Evolutionary conservation across 1,140 invertebrate species (phyloP).

Genomic region (Steinernema feltiae): DNA sequence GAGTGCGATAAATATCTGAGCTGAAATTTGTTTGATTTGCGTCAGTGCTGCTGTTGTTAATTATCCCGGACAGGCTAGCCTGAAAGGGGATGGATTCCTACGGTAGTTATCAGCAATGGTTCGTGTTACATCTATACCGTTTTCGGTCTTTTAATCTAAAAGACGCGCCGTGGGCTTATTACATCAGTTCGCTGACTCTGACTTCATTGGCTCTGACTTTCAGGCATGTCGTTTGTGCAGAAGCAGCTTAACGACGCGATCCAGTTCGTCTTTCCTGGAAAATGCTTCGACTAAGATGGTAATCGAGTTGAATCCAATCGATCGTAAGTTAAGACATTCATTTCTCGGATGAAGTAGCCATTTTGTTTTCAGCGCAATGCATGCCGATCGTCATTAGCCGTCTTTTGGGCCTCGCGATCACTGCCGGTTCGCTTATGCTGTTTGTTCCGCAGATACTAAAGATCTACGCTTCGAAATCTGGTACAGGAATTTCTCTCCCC

Average conservation of each 20-base stretch:
- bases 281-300: conserved; percentile 54
- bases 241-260: conserved; percentile 33
- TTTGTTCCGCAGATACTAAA: conserved; percentile 56
- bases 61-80: too few species aligned
- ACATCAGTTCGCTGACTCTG: background rate
- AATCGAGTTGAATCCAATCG: conserved; percentile 48
- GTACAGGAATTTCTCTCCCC: conserved; percentile 49
- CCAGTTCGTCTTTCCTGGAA: conserved; percentile 48
- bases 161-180: background rate
- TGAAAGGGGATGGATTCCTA: too few species aligned
- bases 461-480: conserved; percentile 49
- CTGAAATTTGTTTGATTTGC: too few species aligned
- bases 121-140: too few species aligned
- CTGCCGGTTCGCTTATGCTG: conserved; percentile 48
- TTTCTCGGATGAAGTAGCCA: too few species aligned
- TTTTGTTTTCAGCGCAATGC: conserved; percentile 46
- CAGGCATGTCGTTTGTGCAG: conserved; percentile 24
- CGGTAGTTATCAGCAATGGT: too few species aligned
- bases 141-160: too few species aligned
- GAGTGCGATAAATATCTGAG: too few species aligned
- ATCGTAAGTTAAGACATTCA: conserved; percentile 54
- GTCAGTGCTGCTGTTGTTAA: too few species aligned
- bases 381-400: conserved; percentile 50
- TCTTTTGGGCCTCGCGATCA: conserved; percentile 52
- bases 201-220: background rate